phyloP scores from a whole-genome alignment of 2,113 vertebrate genomes.

The Zosterops japonicus region DNA sequence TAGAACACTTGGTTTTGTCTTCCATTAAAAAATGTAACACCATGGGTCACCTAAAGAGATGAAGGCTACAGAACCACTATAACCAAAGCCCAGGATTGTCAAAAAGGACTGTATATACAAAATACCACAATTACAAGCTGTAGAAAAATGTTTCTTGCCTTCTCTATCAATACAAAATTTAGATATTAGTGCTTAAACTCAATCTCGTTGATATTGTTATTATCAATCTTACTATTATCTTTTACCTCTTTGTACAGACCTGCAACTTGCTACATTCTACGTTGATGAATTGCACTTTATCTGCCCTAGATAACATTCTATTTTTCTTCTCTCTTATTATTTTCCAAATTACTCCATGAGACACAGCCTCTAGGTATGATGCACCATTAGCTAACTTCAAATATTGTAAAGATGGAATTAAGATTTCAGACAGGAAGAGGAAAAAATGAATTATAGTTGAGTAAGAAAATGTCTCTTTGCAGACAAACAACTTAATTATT shows the following conservation, averaged over 20 bases:
- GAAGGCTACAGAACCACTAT: background rate
- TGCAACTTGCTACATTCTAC: background rate
- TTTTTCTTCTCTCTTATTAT: conserved; percentile 1
- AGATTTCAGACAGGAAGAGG: conserved; percentile 14
- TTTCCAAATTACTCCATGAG: background rate
- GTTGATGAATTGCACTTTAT: background rate
- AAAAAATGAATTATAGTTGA: background rate
- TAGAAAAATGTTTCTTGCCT: background rate
- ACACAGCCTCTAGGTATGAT: background rate
- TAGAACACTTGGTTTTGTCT: conserved; percentile 2
- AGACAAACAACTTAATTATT: conserved; percentile 20
- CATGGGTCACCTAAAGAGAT: background rate
- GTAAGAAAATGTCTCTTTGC: background rate
- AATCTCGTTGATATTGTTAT: background rate
- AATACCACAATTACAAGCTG: background rate
- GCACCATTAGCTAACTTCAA: background rate
- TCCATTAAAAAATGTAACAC: background rate
- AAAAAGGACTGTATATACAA: background rate
- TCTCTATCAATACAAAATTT: background rate
- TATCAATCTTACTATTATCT: background rate
- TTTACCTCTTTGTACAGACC: background rate
- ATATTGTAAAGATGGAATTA: background rate
- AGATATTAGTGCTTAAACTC: background rate
- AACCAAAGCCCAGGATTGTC: background rate
- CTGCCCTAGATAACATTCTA: background rate